Evolutionary conservation across 2,113 vertebrate species (phyloP), one percentile per base, ranked within the genome.

Genomic region (Cettia cetti): DNA sequence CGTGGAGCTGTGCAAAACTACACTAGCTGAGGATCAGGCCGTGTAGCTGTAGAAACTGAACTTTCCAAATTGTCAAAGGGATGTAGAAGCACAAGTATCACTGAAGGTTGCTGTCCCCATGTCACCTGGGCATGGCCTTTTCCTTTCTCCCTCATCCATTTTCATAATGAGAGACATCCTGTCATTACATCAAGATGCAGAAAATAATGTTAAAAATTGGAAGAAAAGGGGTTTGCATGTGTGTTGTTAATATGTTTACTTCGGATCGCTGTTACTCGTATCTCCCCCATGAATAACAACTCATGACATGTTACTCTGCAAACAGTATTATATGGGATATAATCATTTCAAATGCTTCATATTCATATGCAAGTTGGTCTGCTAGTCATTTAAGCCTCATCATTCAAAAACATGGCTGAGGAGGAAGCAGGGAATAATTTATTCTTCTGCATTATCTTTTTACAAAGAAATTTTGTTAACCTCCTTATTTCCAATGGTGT

Each of bases 361-460:
- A 95, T 92, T 88, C 96, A 95, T 97, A 91, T 76, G 95, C 95
- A 71, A 75, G 27, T 83, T 77, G 40, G 49, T 71, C 69, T 94
- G 40, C 49, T 86, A 92, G 72, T 86, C 47, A 60, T 81, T 86
- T 93, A 60, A 89, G 15, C 40, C 44, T 90, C 69, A 78, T 63
- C 19, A 35, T 86, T 90, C 65, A 61, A 60, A 88, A 89, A 35
- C 4, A 19, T 19, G 40, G 13, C 72, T 81, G 49, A 93, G 37
- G 17, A 66, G 33, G n/a, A 60, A 57, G 31, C 57, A 60, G 63
- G 23, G 21, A 61, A 47, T 39, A 5, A 16, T 75, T 77, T 70
- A 30, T 74, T 47, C 66, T 83, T 92, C 59, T n/a, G 39, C 31
- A 10, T 50, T 61, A 66, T 52, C 39, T 76, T 89, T 88, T 85